A percentile compares a stretch with the other conserved stretches of the same genome.
Evolutionary conservation across 2,888 invertebrate genomes (phyloP).

Genomic region (Hydroisotoma schaefferi): DNA sequence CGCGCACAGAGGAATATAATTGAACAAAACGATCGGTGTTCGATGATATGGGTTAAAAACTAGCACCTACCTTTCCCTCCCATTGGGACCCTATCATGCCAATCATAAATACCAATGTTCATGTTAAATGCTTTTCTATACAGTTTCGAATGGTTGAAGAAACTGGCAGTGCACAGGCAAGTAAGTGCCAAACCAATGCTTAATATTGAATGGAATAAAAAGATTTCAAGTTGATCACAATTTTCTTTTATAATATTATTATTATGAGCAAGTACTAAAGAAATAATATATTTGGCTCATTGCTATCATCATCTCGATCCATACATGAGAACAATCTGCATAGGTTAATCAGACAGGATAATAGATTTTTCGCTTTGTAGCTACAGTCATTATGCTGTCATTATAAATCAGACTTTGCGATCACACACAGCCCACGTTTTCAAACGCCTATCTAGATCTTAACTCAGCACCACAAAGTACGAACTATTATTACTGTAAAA

Average conservation of each 20-base stretch:
- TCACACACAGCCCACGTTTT: slow-evolving; percentile 37
- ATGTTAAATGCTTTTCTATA: too few species aligned
- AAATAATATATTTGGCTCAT: neutral
- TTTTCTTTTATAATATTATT: too few species aligned
- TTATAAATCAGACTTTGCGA: slow-evolving; percentile 47
- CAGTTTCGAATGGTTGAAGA: too few species aligned
- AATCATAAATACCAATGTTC: slow-evolving; percentile 16
- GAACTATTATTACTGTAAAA: neutral
- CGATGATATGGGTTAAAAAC: slow-evolving; percentile 3
- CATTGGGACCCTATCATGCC: slow-evolving; percentile 1
- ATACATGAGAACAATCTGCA: slow-evolving; percentile 37
- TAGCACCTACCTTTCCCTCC: slow-evolving; percentile 1
- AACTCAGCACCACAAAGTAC: neutral
- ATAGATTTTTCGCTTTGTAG: slow-evolving; percentile 47
- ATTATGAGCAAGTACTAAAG: neutral
- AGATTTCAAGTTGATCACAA: too few species aligned
- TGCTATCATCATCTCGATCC: slow-evolving; percentile 17
- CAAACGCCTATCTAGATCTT: slow-evolving; percentile 9
- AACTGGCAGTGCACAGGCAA: too few species aligned
- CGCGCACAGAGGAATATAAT: slow-evolving; percentile 3
- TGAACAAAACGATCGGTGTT: slow-evolving; percentile 4
- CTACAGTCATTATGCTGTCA: slow-evolving; percentile 47
- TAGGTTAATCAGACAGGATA: slow-evolving; percentile 47
- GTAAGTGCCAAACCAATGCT: too few species aligned
- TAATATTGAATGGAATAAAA: too few species aligned